phyloP scores from a whole-genome alignment of 2,113 vertebrate species.

The Struthidea cinerea region DNA sequence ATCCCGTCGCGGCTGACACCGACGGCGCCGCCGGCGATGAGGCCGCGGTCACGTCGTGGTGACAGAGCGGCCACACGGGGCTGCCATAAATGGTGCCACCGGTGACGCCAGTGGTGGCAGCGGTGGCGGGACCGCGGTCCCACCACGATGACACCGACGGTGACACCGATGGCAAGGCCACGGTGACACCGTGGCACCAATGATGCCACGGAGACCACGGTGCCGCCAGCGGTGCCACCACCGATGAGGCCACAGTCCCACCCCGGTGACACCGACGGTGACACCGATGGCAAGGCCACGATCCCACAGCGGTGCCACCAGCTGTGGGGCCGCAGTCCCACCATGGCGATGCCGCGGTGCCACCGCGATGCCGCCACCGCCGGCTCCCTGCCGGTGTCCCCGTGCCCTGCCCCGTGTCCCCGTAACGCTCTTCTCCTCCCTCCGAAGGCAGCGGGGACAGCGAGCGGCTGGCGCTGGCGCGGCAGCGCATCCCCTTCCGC shows the following conservation, averaged over 20 bases:
- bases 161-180: neutral
- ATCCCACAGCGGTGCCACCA: neutral
- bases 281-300: too few species aligned
- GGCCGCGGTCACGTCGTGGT: neutral
- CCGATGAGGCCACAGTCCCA: accelerated
- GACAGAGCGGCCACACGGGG: neutral
- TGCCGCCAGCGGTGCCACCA: neutral
- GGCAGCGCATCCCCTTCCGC: slow-evolving; percentile 99
- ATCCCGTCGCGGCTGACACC: too few species aligned
- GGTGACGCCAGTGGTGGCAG: neutral
- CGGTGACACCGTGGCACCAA: too few species aligned
- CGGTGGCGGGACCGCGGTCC: accelerated
- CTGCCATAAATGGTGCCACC: neutral
- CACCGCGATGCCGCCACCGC: neutral
- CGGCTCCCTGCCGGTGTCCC: neutral
- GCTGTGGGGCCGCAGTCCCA: too few species aligned
- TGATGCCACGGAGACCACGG: too few species aligned
- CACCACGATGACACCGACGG: neutral
- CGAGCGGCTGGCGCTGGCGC: slow-evolving; percentile 99
- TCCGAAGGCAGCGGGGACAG: slow-evolving; percentile 99
- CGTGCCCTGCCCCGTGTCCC: neutral
- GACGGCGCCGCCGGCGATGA: too few species aligned
- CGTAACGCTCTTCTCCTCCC: slow-evolving; percentile 68
- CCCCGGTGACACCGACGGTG: neutral
- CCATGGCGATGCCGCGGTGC: neutral